These are phyloP conservation scores for Agrochola litura DNA, from an alignment of 2,888 invertebrate genomes.

Conservation along the genomic window DNA sequence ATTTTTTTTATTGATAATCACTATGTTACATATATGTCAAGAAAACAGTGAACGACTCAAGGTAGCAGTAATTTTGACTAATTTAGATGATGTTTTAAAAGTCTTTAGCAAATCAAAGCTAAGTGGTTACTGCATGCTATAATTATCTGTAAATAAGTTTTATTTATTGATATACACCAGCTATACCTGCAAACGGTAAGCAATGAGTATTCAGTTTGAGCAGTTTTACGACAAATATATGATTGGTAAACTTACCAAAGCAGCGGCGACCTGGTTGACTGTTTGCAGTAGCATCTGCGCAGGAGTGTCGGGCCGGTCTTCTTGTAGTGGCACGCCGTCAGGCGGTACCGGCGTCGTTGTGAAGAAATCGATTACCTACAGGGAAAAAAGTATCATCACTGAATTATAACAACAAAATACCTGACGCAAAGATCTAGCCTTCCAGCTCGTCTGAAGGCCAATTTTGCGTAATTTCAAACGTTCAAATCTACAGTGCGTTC, in stretches of 20 bases:
- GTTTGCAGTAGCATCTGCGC: slow-evolving; percentile 82
- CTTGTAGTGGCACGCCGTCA: slow-evolving; percentile 88
- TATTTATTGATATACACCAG: background rate
- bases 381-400: background rate
- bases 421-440: background rate
- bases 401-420: background rate
- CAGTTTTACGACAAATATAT: background rate
- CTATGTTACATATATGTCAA: background rate
- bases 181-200: background rate
- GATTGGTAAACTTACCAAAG: slow-evolving; percentile 74
- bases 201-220: background rate
- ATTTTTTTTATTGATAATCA: no score
- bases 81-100: background rate
- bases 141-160: background rate
- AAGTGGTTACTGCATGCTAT: background rate
- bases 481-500: background rate
- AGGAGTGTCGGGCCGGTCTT: slow-evolving; percentile 83
- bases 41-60: background rate
- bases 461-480: background rate
- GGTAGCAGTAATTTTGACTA: background rate
- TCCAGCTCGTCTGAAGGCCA: background rate
- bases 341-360: slow-evolving; percentile 90
- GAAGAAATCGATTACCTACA: slow-evolving; percentile 92
- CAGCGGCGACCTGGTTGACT: slow-evolving; percentile 87
- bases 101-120: background rate